Evolutionary conservation across 2,113 vertebrate genomes (phyloP), one percentile per base, ranked within the genome.

Genomic region (Brachionichthys hirsutus): DNA sequence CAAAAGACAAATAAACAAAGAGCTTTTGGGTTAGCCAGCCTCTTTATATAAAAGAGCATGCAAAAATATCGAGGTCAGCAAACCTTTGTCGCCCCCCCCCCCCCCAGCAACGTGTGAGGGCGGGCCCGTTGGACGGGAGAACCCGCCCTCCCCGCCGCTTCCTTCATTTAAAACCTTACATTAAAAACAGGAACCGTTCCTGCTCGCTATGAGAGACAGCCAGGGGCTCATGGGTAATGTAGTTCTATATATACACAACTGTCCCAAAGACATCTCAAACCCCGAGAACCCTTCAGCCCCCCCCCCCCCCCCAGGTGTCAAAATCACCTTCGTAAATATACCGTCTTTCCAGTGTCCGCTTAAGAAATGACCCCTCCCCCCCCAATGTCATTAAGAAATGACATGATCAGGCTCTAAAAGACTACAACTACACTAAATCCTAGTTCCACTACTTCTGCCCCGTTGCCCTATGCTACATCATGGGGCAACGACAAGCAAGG

Each of bases 181-280:
- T 69, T 67, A 80, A 83, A 82, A 83, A 75, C 72, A 41, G 54
- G 15, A 67, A 54, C 12, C 2, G 46, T 63, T 60, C 53, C 54
- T 73, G 77, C 67, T 72, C 65, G 73, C 62, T 73, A 62, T 64
- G 12, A 84, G 87, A 81, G 75, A 75, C 85, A 88, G 82, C 68
- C 48, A 6, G 54, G 67, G 69, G 65, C 15, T 58, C 62, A 78
- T 54, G 69, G 77, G 72, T 75, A 69, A 64, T 83, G 71, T 69
- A 68, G 62, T 70, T 83, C 77, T 89, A 89, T 89, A 89, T 89
- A 48, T 86, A 85, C 88, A 85, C 52, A 30, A 30, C 79, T 64
- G 44, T 55, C 61, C 68, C 54, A 45, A 67, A 73, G 49, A 64
- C 48, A 24, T 30, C 40, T 34, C 36, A 15, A 15, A 30, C 19